Percentiles rank a stretch among this genome's conserved stretches.
These are phyloP conservation scores for Dasyurus viverrinus DNA, from an alignment of 2,113 vertebrate genomes.

Conservation along the genomic window DNA sequence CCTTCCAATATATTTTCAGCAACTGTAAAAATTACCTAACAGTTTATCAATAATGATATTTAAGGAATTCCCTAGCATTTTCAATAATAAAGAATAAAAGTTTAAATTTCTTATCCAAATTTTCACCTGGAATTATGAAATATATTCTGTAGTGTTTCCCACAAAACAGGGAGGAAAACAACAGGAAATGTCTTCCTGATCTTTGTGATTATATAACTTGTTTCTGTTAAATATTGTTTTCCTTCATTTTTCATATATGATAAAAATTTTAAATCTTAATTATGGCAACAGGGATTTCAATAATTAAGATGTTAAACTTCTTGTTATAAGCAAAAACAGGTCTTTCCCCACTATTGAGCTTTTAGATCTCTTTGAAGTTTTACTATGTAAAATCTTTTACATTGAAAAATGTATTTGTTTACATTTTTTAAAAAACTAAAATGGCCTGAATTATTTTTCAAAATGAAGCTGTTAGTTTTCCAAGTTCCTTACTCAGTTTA, in stretches of 20 bases:
- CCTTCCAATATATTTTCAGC: conserved; percentile 18
- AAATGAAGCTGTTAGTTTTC: conserved; percentile 35
- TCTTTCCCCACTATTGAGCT: background rate
- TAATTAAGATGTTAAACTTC: background rate
- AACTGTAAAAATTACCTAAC: conserved; percentile 43
- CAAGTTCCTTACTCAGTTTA: conserved; percentile 14
- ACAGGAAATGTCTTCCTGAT: background rate
- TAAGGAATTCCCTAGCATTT: conserved; percentile 29
- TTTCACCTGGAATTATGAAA: conserved; percentile 49
- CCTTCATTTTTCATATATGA: background rate
- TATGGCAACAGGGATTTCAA: background rate
- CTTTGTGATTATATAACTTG: conserved; percentile 7
- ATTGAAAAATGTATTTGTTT: conserved; percentile 14
- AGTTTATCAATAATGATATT: conserved; percentile 44
- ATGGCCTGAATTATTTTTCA: background rate
- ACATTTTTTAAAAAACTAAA: conserved; percentile 19
- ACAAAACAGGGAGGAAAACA: background rate
- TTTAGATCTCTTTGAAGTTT: conserved; percentile 43
- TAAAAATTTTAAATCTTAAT: conserved; percentile 42
- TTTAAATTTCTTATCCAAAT: conserved; percentile 50
- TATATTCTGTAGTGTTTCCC: background rate
- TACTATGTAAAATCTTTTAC: conserved; percentile 31
- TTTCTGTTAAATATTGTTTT: background rate
- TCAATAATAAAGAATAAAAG: conserved; percentile 28
- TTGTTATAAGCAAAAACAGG: background rate